A percentile compares a stretch with the other conserved stretches of the same genome.
These are phyloP conservation scores for Stichodactyla helianthus DNA, from an alignment of 64 coral and sea anemone genomes.

Conservation along the genomic window DNA sequence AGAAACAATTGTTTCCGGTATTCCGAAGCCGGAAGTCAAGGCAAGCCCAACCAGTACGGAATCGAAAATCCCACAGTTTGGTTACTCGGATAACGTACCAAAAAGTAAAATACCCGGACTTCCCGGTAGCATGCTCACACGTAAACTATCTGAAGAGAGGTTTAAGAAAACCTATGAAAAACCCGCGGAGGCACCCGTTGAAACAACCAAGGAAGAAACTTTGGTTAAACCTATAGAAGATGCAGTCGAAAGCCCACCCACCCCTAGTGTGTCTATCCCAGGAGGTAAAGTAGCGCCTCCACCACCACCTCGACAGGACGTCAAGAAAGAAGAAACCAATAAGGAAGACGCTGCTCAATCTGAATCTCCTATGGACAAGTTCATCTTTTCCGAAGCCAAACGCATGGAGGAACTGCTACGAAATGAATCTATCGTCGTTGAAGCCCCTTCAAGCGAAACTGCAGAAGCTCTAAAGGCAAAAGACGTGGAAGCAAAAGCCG, in stretches of 20 bases:
- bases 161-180: not conserved
- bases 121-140: constrained; percentile 4
- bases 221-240: not conserved
- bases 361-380: constrained; percentile 70
- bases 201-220: constrained; percentile 1
- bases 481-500: constrained; percentile 33
- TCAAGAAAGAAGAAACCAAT: not conserved
- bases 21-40: constrained; percentile 15
- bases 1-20: not conserved
- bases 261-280: not conserved
- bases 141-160: constrained; percentile 29
- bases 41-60: not conserved
- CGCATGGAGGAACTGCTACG: constrained; percentile 73
- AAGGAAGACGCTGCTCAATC: not conserved
- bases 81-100: not conserved
- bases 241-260: constrained; percentile 6
- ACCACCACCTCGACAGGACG: constrained; percentile 23
- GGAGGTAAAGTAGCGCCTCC: constrained; percentile 17
- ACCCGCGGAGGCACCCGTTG: not conserved
- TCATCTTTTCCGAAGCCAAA: constrained; percentile 78
- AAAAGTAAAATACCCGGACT: constrained; percentile 24
- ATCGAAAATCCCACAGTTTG: constrained; percentile 19
- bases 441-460: constrained; percentile 28
- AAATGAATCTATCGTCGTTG: constrained; percentile 73
- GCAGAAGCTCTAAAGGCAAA: constrained; percentile 26